Evolutionary conservation across 2,888 invertebrate genomes (phyloP).

Genomic region (Drepana falcataria): DNA sequence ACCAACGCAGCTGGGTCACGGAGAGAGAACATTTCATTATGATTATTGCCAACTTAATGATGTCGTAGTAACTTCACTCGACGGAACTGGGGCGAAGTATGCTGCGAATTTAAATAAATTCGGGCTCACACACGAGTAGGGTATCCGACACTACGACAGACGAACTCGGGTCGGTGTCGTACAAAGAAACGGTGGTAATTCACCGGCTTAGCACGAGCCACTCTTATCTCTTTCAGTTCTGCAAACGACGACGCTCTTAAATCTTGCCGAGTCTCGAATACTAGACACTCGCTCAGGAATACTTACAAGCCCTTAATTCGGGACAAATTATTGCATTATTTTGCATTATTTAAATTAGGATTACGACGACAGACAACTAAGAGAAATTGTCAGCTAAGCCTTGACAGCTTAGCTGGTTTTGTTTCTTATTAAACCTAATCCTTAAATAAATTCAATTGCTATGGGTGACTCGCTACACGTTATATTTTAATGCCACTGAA

Average conservation of each 20-base stretch:
- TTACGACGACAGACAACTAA: conserved; percentile 15
- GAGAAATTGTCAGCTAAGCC: conserved; percentile 19
- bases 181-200: conserved; percentile 58
- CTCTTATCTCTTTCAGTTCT: conserved; percentile 58
- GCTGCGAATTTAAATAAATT: conserved; percentile 61
- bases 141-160: conserved; percentile 33
- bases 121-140: conserved; percentile 36
- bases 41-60: conserved; percentile 62
- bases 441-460: no score
- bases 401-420: conserved; percentile 17
- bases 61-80: conserved; percentile 53
- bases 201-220: conserved; percentile 56
- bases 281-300: conserved; percentile 43
- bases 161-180: conserved; percentile 35
- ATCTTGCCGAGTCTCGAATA: conserved; percentile 53
- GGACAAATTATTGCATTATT: conserved; percentile 59
- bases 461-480: no score
- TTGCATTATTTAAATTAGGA: conserved; percentile 34
- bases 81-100: conserved; percentile 40
- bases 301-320: conserved; percentile 60
- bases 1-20: conserved; percentile 45
- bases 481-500: no score
- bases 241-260: conserved; percentile 53
- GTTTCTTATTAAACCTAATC: conserved; percentile 9
- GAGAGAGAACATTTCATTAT: conserved; percentile 56